Base-by-base conservation (phyloP, 1,140 invertebrate species). In the Drosophila bocki region DNA sequence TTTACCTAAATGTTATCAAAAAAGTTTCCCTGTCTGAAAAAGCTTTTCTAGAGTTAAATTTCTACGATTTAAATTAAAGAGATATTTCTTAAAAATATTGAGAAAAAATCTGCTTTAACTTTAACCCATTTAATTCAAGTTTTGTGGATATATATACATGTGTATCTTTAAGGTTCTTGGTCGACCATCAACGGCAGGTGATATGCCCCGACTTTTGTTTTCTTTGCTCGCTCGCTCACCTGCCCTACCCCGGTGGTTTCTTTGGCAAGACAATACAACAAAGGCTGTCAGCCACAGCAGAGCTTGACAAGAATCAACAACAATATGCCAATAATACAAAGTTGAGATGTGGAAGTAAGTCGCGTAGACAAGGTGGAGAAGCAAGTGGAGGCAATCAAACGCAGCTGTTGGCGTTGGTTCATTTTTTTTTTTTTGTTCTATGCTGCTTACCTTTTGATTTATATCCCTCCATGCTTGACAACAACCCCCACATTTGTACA, bases 291-390 rank as follows among this genome's bases (percentile, higher is more conserved):
- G 50, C 22, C 33, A 61, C 57, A 61, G 57, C 67, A 56, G 41
- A 70, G 62, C 67, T 70, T 70, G 67, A 47, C 67, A 56, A 69
- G 64, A 70, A 69, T 67, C 67, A 68, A 69, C 67, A 70, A 67
- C 48, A 70, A 70, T 70, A 62, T 68, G 48, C 65, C 65, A 69
- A 68, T 68, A 68, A 67, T 42, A 67, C 63, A 42, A 32, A 42
- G 22, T 22, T n/a, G 47, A 42, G 39, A 45, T 53, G 62, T 39
- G 22, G 54, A 57, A 41, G 35, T 41, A 29, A 39, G 60, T 33
- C 26, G 12, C 26, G 48, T 9, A 17, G 9, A 29, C 26, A 29
- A 29, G 26, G 26, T 29, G 5, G 26, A 29, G 5, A 6, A 7
- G 22, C 41, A 68, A 35, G 35, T 42, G 35, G 60, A 69, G 67